phyloP scores from a whole-genome alignment of 2,797 vertebrate genomes.

The Falco novaeseelandiae region DNA sequence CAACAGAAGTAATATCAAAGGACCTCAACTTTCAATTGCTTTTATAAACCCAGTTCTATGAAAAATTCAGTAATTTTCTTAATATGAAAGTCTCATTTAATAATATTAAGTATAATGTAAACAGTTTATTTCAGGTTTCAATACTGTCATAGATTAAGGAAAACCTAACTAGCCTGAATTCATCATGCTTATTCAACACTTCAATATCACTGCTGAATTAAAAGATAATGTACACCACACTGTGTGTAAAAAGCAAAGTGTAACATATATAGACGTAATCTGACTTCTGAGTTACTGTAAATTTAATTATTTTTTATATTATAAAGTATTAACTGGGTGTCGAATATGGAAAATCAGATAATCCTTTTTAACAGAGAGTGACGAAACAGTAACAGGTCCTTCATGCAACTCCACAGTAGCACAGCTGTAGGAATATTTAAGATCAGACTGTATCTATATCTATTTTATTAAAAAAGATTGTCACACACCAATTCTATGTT shows the following conservation, averaged over 20 bases:
- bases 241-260: neutral
- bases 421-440: neutral
- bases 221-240: neutral
- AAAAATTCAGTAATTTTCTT: neutral
- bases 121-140: neutral
- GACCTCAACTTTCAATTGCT: neutral
- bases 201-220: neutral
- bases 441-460: neutral
- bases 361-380: neutral
- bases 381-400: neutral
- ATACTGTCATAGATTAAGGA: neutral
- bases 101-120: neutral
- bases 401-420: neutral
- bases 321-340: neutral
- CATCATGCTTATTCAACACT: neutral
- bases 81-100: neutral
- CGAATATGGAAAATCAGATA: neutral
- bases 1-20: neutral
- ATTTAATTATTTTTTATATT: neutral
- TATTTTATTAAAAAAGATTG: neutral
- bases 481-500: neutral
- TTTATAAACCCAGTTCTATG: neutral
- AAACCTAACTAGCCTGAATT: neutral
- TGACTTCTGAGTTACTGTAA: neutral
- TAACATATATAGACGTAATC: neutral